These are phyloP conservation scores for Aporrectodea caliginosa DNA, from an alignment of 1,140 invertebrate species.

Conservation along the genomic window DNA sequence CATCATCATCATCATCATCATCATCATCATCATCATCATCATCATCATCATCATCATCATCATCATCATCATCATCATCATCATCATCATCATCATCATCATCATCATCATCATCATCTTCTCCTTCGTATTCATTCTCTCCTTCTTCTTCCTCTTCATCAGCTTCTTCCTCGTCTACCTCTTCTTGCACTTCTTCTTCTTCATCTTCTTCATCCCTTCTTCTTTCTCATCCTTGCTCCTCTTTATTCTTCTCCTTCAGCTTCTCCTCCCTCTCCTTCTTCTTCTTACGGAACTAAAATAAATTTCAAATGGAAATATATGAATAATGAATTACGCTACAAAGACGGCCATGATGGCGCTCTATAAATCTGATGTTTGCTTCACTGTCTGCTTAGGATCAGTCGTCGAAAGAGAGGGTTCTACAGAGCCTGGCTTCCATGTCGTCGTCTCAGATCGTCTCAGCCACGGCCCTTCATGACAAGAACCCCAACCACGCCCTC, in stretches of 20 bases:
- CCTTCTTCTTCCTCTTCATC: too few relatives aligned
- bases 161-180: too few relatives aligned
- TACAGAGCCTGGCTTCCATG: constrained; percentile 93
- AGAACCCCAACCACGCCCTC: constrained; percentile 12
- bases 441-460: constrained; percentile 95
- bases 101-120: neutral
- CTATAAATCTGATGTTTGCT: neutral
- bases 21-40: constrained; percentile 15
- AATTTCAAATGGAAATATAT: too few relatives aligned
- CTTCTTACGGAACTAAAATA: too few relatives aligned
- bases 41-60: constrained; percentile 11
- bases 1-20: neutral
- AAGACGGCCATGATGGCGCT: too few relatives aligned
- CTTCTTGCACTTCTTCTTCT: too few relatives aligned
- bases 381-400: constrained; percentile 66
- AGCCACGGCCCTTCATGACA: constrained; percentile 59
- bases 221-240: too few relatives aligned
- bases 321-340: too few relatives aligned
- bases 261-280: too few relatives aligned
- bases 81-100: constrained; percentile 7
- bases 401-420: constrained; percentile 87
- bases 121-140: too few relatives aligned
- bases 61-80: constrained; percentile 20
- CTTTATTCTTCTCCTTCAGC: too few relatives aligned
- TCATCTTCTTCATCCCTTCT: too few relatives aligned